Percentiles rank a stretch among this genome's conserved stretches.
Conservation (phyloP, 2,888 invertebrate species). For the Colostygia pectinataria region DNA sequence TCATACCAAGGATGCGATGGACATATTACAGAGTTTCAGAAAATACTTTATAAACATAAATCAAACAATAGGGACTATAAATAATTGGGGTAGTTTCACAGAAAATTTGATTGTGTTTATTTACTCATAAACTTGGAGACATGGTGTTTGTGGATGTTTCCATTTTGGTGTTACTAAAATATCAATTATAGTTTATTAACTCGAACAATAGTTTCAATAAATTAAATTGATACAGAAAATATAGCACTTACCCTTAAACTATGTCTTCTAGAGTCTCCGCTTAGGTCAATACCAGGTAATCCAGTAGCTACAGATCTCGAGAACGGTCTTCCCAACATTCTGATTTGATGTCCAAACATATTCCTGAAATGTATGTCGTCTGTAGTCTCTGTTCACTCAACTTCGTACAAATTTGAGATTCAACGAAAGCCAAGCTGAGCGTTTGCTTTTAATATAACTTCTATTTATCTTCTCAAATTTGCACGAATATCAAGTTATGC, state of each 20-base stretch:
- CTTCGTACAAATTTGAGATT: constrained; percentile 51
- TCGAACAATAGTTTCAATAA: too few species aligned
- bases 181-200: too few species aligned
- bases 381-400: constrained; percentile 59
- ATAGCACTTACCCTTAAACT: constrained; percentile 79
- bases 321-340: constrained; percentile 85
- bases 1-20: too few species aligned
- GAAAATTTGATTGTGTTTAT: too few species aligned
- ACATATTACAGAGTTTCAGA: not conserved
- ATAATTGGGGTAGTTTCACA: too few species aligned
- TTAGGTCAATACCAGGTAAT: constrained; percentile 77
- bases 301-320: constrained; percentile 85
- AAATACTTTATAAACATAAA: too few species aligned
- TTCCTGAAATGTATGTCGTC: constrained; percentile 77
- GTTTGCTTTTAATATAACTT: constrained; percentile 45
- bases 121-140: too few species aligned
- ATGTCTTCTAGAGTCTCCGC: constrained; percentile 79
- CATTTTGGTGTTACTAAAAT: too few species aligned
- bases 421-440: constrained; percentile 70
- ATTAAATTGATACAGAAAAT: too few species aligned
- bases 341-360: constrained; percentile 85
- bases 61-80: too few species aligned
- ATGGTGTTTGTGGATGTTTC: too few species aligned
- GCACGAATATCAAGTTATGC: constrained; percentile 45
- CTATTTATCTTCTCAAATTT: constrained; percentile 54